These are phyloP conservation scores for Drosophila ercepeae DNA, from an alignment of 1,140 invertebrate species.

Conservation along the genomic window DNA sequence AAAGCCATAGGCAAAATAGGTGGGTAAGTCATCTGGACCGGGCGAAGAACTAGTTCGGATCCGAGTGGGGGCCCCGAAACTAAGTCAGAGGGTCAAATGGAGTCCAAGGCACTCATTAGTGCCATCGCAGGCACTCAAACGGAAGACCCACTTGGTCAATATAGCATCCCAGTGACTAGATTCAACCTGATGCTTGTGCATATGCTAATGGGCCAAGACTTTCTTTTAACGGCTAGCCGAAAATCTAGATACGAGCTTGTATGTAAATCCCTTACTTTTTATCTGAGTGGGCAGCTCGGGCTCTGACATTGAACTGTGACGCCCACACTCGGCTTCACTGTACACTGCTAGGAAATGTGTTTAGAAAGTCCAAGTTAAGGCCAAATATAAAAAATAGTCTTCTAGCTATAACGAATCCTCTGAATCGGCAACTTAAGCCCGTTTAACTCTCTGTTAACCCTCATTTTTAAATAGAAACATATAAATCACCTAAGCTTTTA, in stretches of 20 bases:
- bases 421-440: not conserved
- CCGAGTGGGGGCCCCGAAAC: slow-evolving; percentile 2
- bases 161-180: slow-evolving; percentile 12
- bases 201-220: slow-evolving; percentile 69
- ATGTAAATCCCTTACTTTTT: slow-evolving; percentile 24
- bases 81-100: slow-evolving; percentile 41
- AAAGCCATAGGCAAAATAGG: slow-evolving; percentile 34
- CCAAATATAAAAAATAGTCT: not conserved
- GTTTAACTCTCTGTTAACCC: not conserved
- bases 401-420: not conserved
- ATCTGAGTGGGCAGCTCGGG: slow-evolving; percentile 34
- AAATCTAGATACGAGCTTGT: slow-evolving; percentile 29
- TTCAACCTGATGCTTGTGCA: slow-evolving; percentile 3
- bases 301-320: slow-evolving; percentile 56
- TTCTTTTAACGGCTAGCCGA: slow-evolving; percentile 47
- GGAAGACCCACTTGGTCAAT: slow-evolving; percentile 30
- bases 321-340: slow-evolving; percentile 15
- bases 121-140: not conserved
- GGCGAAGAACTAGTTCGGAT: slow-evolving; percentile 17
- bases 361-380: not conserved
- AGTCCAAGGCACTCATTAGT: not conserved
- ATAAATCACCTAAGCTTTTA: not conserved
- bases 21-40: slow-evolving; percentile 33
- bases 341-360: not conserved
- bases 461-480: not conserved